A percentile compares a stretch with the other conserved stretches of the same genome.
phyloP scores from a whole-genome alignment of 1,140 invertebrate genomes.

The Hesperophylax magnus region DNA sequence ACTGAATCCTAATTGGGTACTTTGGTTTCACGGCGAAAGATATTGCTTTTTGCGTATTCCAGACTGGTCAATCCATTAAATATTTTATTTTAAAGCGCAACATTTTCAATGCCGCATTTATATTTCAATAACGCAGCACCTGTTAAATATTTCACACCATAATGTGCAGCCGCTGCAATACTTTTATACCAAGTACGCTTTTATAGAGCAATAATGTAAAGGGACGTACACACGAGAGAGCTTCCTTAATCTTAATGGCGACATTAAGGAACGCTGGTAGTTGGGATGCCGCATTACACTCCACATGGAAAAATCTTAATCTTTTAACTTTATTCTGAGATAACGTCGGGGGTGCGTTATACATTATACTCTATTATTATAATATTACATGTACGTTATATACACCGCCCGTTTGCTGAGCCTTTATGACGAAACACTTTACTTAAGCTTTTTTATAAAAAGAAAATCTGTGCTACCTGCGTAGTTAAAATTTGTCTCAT shows the following conservation, averaged over 20 bases:
- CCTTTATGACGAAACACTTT: too few species aligned
- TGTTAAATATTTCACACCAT: background rate
- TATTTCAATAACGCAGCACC: constrained; percentile 13
- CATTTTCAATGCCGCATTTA: constrained; percentile 26
- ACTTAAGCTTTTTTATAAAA: too few species aligned
- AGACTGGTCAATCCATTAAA: too few species aligned
- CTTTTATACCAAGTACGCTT: constrained; percentile 38
- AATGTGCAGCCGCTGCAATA: constrained; percentile 19
- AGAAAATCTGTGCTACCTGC: too few species aligned
- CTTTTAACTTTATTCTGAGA: constrained; percentile 12
- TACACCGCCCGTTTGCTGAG: too few species aligned
- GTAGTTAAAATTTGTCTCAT: too few species aligned
- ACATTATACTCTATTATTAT: too few species aligned
- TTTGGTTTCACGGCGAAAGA: too few species aligned
- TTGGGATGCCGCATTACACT: background rate
- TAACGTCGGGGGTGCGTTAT: too few species aligned
- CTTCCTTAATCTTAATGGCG: constrained; percentile 54
- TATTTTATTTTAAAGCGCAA: background rate
- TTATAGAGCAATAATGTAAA: constrained; percentile 47
- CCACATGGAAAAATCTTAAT: background rate
- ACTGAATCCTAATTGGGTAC: too few species aligned
- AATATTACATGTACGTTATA: too few species aligned
- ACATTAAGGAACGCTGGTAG: constrained; percentile 39
- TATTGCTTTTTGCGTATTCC: too few species aligned
- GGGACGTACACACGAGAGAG: constrained; percentile 36